A percentile compares a stretch with the other conserved stretches of the same genome.
phyloP scores from a whole-genome alignment of 1,140 invertebrate genomes.

The Eriocheir sinensis region DNA sequence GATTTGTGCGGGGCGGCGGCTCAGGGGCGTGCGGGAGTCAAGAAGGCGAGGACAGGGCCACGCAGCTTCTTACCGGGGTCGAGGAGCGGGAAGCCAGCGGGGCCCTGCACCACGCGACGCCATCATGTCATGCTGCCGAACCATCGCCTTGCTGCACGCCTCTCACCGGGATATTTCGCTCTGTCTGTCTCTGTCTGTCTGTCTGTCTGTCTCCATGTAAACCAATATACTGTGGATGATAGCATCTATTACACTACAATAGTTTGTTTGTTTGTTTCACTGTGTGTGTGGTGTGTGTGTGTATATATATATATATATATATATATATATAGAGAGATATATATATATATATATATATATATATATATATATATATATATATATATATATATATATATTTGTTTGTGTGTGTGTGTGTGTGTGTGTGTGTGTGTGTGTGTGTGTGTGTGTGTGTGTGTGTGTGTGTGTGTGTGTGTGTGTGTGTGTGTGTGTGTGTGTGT shows the following conservation, averaged over 20 bases:
- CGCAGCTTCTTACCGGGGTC: neutral
- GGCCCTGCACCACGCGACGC: neutral
- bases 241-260: too few relatives aligned
- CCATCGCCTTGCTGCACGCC: too few relatives aligned
- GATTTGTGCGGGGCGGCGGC: neutral
- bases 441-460: conserved; percentile 54
- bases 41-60: neutral
- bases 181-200: too few relatives aligned
- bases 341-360: conserved; percentile 61
- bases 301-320: conserved; percentile 59
- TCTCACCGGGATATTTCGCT: too few relatives aligned
- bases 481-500: conserved; percentile 44
- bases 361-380: conserved; percentile 35
- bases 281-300: too few relatives aligned
- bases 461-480: conserved; percentile 39
- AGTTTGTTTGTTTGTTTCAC: too few relatives aligned
- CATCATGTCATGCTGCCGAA: too few relatives aligned
- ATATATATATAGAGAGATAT: conserved; percentile 57
- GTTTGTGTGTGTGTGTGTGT: neutral
- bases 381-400: neutral
- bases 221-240: too few relatives aligned
- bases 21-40: neutral
- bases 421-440: conserved; percentile 23
- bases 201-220: too few relatives aligned
- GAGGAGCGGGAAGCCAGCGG: neutral